These are phyloP conservation scores for Okapia johnstoni DNA, from an alignment of 2,113 vertebrate genomes.

Conservation along the genomic window DNA sequence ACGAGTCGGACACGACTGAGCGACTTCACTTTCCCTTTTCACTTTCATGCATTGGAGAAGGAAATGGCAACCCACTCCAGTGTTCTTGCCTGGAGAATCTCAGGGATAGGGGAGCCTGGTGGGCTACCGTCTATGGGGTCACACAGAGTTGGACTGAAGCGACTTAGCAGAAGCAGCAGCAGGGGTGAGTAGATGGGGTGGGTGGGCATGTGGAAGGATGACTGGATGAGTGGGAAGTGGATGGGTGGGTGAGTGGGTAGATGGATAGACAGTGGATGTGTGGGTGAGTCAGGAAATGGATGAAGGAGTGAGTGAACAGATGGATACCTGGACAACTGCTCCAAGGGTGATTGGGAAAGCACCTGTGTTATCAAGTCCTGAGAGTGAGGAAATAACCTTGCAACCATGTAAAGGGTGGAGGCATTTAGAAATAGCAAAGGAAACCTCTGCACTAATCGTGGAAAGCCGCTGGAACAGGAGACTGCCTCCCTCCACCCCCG, in stretches of 20 bases:
- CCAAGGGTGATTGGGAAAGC: not conserved
- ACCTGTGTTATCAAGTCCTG: not conserved
- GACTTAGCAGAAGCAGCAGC: not conserved
- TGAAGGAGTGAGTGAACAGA: no score
- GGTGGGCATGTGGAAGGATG: not conserved
- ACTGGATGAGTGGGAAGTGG: not conserved
- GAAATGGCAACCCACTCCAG: no score
- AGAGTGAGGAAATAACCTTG: not conserved
- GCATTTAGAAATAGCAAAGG: constrained; percentile 6
- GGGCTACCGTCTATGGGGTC: no score
- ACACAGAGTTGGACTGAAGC: no score
- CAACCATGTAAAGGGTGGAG: not conserved
- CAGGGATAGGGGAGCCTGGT: no score
- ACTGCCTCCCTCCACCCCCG: not conserved
- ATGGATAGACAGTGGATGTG: not conserved
- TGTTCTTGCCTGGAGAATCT: no score
- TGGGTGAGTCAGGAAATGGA: not conserved
- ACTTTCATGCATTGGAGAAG: no score
- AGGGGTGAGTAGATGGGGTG: not conserved
- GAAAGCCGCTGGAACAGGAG: not conserved
- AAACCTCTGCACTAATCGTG: not conserved
- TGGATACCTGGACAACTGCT: not conserved
- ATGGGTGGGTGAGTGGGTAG: not conserved
- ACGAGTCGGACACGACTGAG: no score
- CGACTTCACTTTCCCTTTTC: no score